Conservation (phyloP, 2,113 vertebrate species). For the Empidonax traillii region DNA sequence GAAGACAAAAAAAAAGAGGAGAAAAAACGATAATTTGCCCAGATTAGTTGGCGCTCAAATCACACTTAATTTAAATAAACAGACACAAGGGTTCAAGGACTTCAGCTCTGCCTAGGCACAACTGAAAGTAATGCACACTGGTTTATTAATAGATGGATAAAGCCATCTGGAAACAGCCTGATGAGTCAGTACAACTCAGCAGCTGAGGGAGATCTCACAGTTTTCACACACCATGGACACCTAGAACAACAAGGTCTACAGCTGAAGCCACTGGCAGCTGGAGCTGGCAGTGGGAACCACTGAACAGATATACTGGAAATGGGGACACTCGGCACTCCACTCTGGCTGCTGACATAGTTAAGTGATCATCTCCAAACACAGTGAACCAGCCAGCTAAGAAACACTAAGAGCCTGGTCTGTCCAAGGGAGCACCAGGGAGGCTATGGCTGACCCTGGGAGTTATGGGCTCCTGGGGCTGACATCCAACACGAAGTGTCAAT, state of each 20-base stretch:
- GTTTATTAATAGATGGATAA: background rate
- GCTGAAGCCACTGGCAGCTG: background rate
- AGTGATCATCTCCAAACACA: accelerated
- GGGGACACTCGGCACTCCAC: accelerated
- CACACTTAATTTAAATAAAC: conserved; percentile 1
- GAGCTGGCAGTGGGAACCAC: accelerated
- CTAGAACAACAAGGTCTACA: background rate
- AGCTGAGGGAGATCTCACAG: background rate
- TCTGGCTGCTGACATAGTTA: accelerated
- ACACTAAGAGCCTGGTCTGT: background rate
- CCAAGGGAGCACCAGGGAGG: background rate
- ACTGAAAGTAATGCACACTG: background rate
- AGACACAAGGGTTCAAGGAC: background rate
- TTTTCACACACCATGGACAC: background rate
- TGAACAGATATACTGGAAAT: background rate
- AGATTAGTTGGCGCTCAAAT: background rate
- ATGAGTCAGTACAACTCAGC: background rate
- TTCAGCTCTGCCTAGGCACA: conserved; percentile 6
- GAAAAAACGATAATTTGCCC: background rate
- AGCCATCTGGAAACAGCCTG: background rate
- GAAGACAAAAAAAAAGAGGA: too few relatives aligned
- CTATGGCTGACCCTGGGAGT: background rate
- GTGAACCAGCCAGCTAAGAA: background rate
- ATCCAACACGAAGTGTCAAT: accelerated
- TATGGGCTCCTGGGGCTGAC: accelerated